These are phyloP conservation scores for Embidobia sp. DNA, from an alignment of 2,888 invertebrate genomes.

Conservation along the genomic window DNA sequence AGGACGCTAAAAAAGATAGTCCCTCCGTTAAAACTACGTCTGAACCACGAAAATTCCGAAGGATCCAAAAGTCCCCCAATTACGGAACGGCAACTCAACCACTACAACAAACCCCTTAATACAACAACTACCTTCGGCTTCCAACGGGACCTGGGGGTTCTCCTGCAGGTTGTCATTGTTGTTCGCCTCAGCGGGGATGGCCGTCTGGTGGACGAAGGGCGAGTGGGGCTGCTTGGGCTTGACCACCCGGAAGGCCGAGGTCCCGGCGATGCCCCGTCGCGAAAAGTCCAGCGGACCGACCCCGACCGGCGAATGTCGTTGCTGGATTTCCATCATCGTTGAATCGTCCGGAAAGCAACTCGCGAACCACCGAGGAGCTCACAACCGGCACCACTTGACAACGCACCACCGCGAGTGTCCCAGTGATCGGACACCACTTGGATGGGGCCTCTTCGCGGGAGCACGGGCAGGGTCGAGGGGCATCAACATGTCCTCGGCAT, in stretches of 20 bases:
- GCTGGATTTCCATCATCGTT: slow-evolving; percentile 75
- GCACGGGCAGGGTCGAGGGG: not conserved
- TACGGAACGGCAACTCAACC: too few species aligned
- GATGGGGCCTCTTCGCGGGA: too few species aligned
- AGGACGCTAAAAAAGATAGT: too few species aligned
- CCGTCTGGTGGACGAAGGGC: slow-evolving; percentile 72
- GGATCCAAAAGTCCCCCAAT: too few species aligned
- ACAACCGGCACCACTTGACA: slow-evolving; percentile 8
- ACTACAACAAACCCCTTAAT: too few species aligned
- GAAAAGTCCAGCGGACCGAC: slow-evolving; percentile 80
- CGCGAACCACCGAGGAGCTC: too few species aligned
- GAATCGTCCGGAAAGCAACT: too few species aligned
- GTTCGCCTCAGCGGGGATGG: slow-evolving; percentile 71
- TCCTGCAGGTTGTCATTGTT: slow-evolving; percentile 75
- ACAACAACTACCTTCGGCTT: slow-evolving; percentile 70
- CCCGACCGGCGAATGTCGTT: slow-evolving; percentile 80
- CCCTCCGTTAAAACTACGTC: too few species aligned
- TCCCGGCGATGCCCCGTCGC: slow-evolving; percentile 79
- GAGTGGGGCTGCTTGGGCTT: slow-evolving; percentile 77
- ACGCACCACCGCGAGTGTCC: not conserved
- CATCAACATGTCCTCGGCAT: slow-evolving; percentile 35
- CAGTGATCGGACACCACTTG: slow-evolving; percentile 11
- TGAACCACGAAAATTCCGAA: too few species aligned
- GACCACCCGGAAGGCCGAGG: slow-evolving; percentile 80
- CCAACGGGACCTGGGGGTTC: slow-evolving; percentile 71